These are phyloP conservation scores for Octonoba sinensis DNA, from an alignment of 2,888 invertebrate species.

Conservation along the genomic window DNA sequence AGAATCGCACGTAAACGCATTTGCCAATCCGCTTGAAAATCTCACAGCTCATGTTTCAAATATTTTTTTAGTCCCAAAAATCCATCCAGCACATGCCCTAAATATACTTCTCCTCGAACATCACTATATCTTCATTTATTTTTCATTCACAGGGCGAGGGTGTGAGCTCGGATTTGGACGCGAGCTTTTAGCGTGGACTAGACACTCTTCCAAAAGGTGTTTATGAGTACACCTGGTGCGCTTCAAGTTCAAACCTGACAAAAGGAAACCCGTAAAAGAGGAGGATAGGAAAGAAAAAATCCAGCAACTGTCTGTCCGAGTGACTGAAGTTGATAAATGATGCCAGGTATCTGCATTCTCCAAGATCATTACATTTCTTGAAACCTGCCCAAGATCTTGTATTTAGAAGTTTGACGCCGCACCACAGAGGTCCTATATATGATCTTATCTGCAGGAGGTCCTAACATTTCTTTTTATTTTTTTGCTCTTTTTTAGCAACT, in stretches of 20 bases:
- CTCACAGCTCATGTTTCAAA: too few species aligned
- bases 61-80: too few species aligned
- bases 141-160: conserved; percentile 36
- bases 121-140: conserved; percentile 11
- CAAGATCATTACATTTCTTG: conserved; percentile 54
- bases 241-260: conserved; percentile 39
- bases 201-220: conserved; percentile 27
- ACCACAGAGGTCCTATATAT: conserved; percentile 19
- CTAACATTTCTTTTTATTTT: background rate
- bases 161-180: conserved; percentile 30
- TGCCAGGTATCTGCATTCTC: conserved; percentile 49
- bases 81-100: too few species aligned
- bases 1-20: too few species aligned
- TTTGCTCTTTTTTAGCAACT: too few species aligned
- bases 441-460: conserved; percentile 49
- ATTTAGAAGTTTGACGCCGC: conserved; percentile 42
- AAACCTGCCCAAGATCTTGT: conserved; percentile 45
- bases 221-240: conserved; percentile 42
- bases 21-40: too few species aligned
- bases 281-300: conserved; percentile 12
- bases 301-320: conserved; percentile 49
- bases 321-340: conserved; percentile 61
- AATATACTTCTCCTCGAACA: background rate
- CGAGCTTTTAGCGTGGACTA: conserved; percentile 10
- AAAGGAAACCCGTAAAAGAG: conserved; percentile 8